Evolutionary conservation across 2,113 vertebrate species (phyloP), one percentile per base, ranked within the genome.

Genomic region (Periophthalmus modestus): DNA sequence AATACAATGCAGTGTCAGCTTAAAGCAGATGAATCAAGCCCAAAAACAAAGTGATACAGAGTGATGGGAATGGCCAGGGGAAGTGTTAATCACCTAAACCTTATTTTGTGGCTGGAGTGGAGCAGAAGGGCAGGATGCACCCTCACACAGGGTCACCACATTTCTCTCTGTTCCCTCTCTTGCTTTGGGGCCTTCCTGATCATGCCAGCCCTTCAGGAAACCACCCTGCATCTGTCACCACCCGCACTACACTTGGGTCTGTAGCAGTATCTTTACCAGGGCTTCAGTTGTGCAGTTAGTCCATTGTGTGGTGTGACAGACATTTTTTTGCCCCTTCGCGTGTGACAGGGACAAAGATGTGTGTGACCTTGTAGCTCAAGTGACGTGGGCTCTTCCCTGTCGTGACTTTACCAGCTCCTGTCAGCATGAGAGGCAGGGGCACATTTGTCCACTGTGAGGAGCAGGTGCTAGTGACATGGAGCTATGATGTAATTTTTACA

Each of bases 31-130:
- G 81, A 78, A 88, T 89, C 84, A 74, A 84, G 77, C 80, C 74
- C 77, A 80, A 89, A 94, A 93, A 94, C 92, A 93, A 84, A 84
- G 88, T 90, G 85, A 93, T 93, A 93, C 93, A 93, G 78, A 84
- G 84, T 80, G 84, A 83, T 83, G 91, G 76, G 84, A 85, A 84
- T 71, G 66, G 75, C 73, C 72, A 59, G 63, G 88, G 93, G 93
- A 93, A 89, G 86, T 83, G 89, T 93, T 89, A 89, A 92, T 93
- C 92, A 89, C 86, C 78, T 82, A 66, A 75, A 23, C 18, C 77
- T 61, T 73, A 63, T 68, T 78, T 75, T 48, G 16, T 74, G 75
- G 68, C 68, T 79, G 66, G 80, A 68, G 84, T 80, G 85, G 69
- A 76, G 73, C 63, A 84, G 79, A 68, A 70, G 80, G 77, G 52